Evolutionary conservation across 2,113 vertebrate species (phyloP).

Genomic region (Butorides virescens): DNA sequence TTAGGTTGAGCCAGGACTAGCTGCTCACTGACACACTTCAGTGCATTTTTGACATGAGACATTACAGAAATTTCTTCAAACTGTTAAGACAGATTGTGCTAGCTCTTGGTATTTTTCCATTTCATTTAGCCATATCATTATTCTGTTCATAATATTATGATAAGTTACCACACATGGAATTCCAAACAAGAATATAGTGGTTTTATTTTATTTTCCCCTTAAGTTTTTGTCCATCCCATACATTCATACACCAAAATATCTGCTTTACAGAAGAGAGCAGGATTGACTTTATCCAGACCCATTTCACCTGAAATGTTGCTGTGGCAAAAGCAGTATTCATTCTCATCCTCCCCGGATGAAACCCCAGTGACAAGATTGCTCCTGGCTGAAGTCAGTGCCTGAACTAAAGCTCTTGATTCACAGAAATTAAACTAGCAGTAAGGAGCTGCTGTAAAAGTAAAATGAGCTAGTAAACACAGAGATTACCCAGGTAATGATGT

Average conservation of each 20-base stretch:
- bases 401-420: neutral
- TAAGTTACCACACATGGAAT: neutral
- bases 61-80: neutral
- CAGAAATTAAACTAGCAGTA: neutral
- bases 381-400: neutral
- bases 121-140: neutral
- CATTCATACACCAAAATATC: neutral
- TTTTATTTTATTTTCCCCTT: neutral
- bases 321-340: neutral
- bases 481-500: fast-evolving
- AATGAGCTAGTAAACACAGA: neutral
- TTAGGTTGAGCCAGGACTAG: neutral
- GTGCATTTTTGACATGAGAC: neutral
- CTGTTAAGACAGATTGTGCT: neutral
- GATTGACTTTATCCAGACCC: neutral
- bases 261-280: neutral
- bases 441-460: neutral
- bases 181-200: neutral
- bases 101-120: neutral
- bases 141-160: neutral
- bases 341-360: neutral
- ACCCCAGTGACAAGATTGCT: neutral
- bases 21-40: neutral
- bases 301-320: neutral
- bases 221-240: neutral